phyloP scores from a whole-genome alignment of 2,888 invertebrate species.

The Diarsia brunnea region DNA sequence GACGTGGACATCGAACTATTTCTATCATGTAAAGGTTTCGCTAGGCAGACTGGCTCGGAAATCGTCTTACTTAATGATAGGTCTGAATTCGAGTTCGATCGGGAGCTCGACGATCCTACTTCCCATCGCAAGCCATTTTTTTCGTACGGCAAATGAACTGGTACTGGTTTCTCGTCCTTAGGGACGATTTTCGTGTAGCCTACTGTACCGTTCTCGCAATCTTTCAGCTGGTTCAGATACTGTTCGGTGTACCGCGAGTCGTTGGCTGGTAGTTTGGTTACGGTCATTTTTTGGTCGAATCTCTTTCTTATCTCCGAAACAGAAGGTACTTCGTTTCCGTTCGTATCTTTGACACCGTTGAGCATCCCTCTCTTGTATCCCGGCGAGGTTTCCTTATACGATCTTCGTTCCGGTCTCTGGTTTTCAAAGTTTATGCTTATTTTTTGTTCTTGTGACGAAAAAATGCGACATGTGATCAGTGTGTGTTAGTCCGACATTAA shows the following conservation, averaged over 20 bases:
- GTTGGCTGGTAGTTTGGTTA: conserved; percentile 86
- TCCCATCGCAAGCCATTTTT: conserved; percentile 86
- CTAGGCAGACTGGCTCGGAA: conserved; percentile 84
- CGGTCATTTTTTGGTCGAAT: conserved; percentile 90
- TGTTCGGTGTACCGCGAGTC: conserved; percentile 84
- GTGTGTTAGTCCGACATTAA: conserved; percentile 87
- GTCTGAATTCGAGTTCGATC: conserved; percentile 86
- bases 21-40: conserved; percentile 81
- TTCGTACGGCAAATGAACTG: conserved; percentile 87
- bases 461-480: conserved; percentile 81
- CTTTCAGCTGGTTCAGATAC: conserved; percentile 84
- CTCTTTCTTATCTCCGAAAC: conserved; percentile 91
- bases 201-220: conserved; percentile 84
- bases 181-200: conserved; percentile 82
- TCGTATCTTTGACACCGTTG: conserved; percentile 90
- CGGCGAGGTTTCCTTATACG: conserved; percentile 85
- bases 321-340: conserved; percentile 91
- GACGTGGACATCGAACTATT: conserved; percentile 81
- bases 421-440: conserved; percentile 78
- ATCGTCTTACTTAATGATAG: conserved; percentile 86
- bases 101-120: conserved; percentile 78
- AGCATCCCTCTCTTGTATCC: conserved; percentile 84
- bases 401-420: conserved; percentile 88
- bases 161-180: conserved; percentile 87
- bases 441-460: conserved; percentile 73